Base-by-base conservation (phyloP, 2,113 vertebrate genomes). In the Clinocottus analis region DNA sequence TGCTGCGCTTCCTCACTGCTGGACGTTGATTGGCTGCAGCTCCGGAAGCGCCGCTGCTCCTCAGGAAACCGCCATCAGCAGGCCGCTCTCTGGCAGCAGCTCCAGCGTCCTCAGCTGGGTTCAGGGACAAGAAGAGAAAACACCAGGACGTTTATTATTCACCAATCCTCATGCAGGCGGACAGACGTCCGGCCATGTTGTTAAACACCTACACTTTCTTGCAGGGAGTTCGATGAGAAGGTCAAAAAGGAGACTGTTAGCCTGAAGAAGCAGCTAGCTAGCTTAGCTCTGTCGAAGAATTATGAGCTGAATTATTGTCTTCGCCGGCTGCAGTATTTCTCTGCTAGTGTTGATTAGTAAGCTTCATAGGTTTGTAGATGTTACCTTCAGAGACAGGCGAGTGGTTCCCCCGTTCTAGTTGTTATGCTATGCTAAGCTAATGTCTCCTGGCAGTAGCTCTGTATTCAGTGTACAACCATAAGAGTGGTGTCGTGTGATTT, bases 21-120 rank as follows among this genome's bases (percentile, higher is more conserved):
- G 89, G 86, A 23, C 73, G 84, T 62, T 87, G 93, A 83, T 61
- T 84, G 88, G 83, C 83, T 67, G 51, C 69, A 47, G 86, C 89
- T 65, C 85, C 83, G 37, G 87, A 80, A 64, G 75, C 81, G 3
- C 41, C 21, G 75, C 67, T 47, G 35, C 74, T 68, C 83, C 75
- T 97, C 95, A 97, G 0, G 90, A 89, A 31, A 93, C 79, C 31
- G 87, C 71, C 41, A 89, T 88, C 7, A 93, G 90, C 43, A 91
- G 84, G 81, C 78, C 7, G 66, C 80, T 77, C 21, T 86, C 87
- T 82, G 93, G 89, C 53, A 92, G 83, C 60, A 87, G 88, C 59
- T 95, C 94, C 78, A 91, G 93, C 56, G 85, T 90, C 85, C 94
- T 96, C 91, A 94, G 93, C 97, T 99, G 85, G n/a, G 83, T 35